Evolutionary conservation across 2,797 vertebrate genomes (phyloP), one percentile per base, ranked within the genome.

Genomic region (Prunella strophiata): DNA sequence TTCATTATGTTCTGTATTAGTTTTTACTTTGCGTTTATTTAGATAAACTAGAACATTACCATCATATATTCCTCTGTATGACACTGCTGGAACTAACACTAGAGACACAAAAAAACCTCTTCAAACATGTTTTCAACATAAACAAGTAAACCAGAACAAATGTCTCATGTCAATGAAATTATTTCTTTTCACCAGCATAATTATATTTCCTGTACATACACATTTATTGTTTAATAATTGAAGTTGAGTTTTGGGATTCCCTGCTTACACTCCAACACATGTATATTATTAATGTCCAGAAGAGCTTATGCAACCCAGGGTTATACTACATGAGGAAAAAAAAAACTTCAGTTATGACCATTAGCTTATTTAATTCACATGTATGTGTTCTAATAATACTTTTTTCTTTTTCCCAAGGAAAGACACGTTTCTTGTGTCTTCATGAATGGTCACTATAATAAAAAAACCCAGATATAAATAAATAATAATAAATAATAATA

Each of bases 51-150:
- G 95, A 92, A 88, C 54, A 85, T 95, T 81, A 88, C 17, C 77
- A 66, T 71, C 91, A 32, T 83, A 95, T 91, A 92, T 88, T 93
- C 94, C 57, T 86, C 59, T 82, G 78, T 67, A 71, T 88, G 32
- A 75, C 66, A 96, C 40, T 84, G 30, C 72, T 73, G 82, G 57
- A 96, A 95, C 75, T 93, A 92, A 73, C 19, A 79, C 4, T 62
- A 96, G 77, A 94, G 66, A 85, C 7, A 90, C 73, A 88, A 48
- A 80, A 96, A 93, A 96, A 74, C 50, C 47, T 91, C 94, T 86
- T 75, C 25, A 80, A 94, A 92, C 95, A 97, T 95, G 96, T 96
- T 98, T 98, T 96, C 94, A 97, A 97, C 96, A 95, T 47, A 88
- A 94, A 91, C 25, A 95, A 74, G 63, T 38, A 96, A 96, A 94